Conservation (phyloP, 1,140 invertebrate species). For the Patella vulgata region DNA sequence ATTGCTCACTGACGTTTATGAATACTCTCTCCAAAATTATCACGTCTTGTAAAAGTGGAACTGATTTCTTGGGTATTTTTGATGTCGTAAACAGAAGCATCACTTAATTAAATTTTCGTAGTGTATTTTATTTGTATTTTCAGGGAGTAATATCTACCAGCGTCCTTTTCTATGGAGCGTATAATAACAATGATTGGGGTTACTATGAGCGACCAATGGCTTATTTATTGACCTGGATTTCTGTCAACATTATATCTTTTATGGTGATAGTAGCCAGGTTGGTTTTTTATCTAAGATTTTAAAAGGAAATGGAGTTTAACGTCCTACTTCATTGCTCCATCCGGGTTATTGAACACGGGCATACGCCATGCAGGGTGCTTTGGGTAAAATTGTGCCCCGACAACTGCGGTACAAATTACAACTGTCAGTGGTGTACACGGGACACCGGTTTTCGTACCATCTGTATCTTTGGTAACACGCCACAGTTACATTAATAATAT, state of each 20-base stretch:
- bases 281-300: constrained; percentile 45
- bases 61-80: neutral
- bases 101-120: neutral
- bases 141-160: constrained; percentile 75
- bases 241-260: constrained; percentile 73
- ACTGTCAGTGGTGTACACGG: neutral
- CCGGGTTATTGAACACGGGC: no score
- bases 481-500: no score
- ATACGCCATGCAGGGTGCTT: no score
- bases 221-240: constrained; percentile 76
- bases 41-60: neutral
- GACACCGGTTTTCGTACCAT: neutral
- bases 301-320: no score
- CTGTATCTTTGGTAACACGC: neutral
- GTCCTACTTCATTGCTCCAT: neutral
- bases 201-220: constrained; percentile 75
- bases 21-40: neutral
- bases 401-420: neutral
- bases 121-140: constrained; percentile 30
- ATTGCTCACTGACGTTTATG: neutral
- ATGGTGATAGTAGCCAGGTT: constrained; percentile 75
- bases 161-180: constrained; percentile 77
- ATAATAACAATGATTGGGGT: constrained; percentile 67
- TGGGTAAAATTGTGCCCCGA: neutral
- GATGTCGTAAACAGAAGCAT: neutral